Percentiles rank a stretch among this genome's conserved stretches.
These are phyloP conservation scores for Drosophila lowei DNA, from an alignment of 1,140 invertebrate species.

Conservation along the genomic window DNA sequence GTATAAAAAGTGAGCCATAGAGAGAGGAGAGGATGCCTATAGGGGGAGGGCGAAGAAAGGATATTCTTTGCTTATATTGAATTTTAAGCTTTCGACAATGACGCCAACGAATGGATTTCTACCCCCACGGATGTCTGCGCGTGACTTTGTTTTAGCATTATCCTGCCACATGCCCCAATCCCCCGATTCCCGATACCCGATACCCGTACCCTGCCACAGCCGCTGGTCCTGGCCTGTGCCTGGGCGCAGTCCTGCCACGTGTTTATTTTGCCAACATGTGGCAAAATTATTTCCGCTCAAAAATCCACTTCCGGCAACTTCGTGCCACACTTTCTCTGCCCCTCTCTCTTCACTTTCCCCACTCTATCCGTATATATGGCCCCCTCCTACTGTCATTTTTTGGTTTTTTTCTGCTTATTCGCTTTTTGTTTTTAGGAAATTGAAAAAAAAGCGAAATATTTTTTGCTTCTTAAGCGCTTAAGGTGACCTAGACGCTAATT, in stretches of 20 bases:
- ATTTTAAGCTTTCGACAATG: constrained; percentile 66
- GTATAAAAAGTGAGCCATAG: background rate
- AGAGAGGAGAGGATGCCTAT: constrained; percentile 3
- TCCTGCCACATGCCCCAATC: constrained; percentile 10
- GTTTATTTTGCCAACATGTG: constrained; percentile 74
- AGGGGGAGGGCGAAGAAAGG: background rate
- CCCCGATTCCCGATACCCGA: no score
- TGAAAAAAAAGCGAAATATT: constrained; percentile 46
- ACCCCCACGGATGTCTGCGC: constrained; percentile 14
- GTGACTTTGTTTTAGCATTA: constrained; percentile 56
- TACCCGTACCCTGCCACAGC: no score
- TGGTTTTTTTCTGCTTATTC: constrained; percentile 4
- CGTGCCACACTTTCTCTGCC: constrained; percentile 21
- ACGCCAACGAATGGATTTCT: constrained; percentile 49
- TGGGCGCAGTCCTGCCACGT: background rate
- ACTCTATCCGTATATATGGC: no score
- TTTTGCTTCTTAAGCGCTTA: constrained; percentile 23
- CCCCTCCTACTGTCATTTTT: background rate
- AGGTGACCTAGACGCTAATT: constrained; percentile 25
- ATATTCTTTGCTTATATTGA: constrained; percentile 65
- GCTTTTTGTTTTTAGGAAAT: constrained; percentile 53
- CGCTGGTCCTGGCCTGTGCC: background rate
- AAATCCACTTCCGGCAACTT: constrained; percentile 70
- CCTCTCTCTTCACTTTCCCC: background rate
- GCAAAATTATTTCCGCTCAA: constrained; percentile 78